Conservation (phyloP, 2,113 vertebrate species). For the Eonycteris spelaea region DNA sequence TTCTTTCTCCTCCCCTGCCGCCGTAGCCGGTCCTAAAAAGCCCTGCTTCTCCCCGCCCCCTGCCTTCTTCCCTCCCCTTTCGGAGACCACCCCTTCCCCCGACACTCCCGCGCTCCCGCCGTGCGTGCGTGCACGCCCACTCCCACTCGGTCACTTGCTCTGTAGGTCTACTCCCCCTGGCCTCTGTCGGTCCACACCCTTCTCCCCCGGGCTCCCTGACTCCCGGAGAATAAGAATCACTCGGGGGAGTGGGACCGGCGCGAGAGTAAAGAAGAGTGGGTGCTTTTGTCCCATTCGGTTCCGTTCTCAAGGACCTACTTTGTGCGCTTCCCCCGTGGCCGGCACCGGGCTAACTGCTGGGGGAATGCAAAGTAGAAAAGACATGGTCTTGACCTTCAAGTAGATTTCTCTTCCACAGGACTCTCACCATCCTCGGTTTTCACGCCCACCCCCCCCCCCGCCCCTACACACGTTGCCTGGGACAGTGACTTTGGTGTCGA, state of each 20-base stretch:
- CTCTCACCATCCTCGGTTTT: background rate
- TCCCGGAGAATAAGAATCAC: background rate
- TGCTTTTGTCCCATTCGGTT: conserved; percentile 42
- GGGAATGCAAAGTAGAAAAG: background rate
- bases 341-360: background rate
- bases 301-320: background rate
- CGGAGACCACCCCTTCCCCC: conserved; percentile 64
- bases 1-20: conserved; percentile 36
- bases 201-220: background rate
- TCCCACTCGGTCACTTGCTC: background rate
- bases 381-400: background rate
- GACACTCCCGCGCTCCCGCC: conserved; percentile 33
- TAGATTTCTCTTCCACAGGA: background rate
- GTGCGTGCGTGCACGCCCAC: conserved; percentile 42
- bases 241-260: background rate
- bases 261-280: background rate
- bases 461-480: background rate
- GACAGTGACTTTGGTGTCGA: background rate
- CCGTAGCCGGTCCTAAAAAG: conserved; percentile 62
- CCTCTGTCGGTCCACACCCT: background rate
- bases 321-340: background rate
- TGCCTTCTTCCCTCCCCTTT: conserved; percentile 61
- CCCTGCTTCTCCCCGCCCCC: conserved; percentile 68
- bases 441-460: rapidly evolving
- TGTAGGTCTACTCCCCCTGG: background rate